Evolutionary conservation across 2,888 invertebrate genomes (phyloP).

Genomic region (Galeruca laticollis): DNA sequence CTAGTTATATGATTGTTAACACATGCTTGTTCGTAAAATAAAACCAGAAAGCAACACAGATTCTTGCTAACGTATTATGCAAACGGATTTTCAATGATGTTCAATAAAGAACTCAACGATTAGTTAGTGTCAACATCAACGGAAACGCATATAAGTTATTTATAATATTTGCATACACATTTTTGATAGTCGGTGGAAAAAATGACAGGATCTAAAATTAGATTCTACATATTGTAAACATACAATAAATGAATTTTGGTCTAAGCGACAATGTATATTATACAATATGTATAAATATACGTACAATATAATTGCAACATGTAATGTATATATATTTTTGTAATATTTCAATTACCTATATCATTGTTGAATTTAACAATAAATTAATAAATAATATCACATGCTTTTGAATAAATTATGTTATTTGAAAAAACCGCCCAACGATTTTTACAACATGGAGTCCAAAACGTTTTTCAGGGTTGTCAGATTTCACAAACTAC

Average conservation of each 20-base stretch:
- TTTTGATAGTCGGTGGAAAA: conserved; percentile 1
- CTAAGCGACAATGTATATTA: not conserved
- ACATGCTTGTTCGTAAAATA: not conserved
- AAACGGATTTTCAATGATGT: not conserved
- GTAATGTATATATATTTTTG: not conserved
- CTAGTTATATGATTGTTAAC: not conserved
- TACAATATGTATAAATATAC: not conserved
- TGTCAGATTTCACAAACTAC: not conserved
- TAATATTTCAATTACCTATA: not conserved
- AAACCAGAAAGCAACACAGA: not conserved
- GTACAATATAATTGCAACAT: not conserved
- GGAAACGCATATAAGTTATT: conserved; percentile 1
- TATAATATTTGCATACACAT: conserved; percentile 1
- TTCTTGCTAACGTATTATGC: not conserved
- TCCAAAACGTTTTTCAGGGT: not conserved
- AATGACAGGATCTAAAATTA: not conserved
- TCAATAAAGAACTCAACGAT: not conserved
- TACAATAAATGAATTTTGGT: not conserved
- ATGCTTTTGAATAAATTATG: not conserved
- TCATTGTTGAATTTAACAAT: too few relatives aligned
- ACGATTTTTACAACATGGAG: not conserved
- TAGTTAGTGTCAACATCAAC: not conserved
- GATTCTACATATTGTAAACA: not conserved
- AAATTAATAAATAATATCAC: too few relatives aligned
- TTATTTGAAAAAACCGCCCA: conserved; percentile 2